Evolutionary conservation across 2,888 invertebrate species (phyloP).

Genomic region (Carabus problematicus): DNA sequence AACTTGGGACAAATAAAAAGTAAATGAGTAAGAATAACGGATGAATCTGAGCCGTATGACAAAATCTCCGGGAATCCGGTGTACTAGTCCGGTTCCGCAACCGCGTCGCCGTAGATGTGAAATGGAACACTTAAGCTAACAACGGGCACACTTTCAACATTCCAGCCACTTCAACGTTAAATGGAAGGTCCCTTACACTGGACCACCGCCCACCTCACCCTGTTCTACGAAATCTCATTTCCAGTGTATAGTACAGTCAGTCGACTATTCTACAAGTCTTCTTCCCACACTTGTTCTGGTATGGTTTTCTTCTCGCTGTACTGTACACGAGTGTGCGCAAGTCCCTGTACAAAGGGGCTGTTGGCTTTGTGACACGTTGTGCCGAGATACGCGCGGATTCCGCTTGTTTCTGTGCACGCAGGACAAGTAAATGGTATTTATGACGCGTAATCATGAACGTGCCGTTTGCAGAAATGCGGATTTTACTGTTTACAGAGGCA

Average conservation of each 20-base stretch:
- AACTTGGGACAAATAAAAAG: no score
- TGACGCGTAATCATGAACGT: conserved; percentile 28
- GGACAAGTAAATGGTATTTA: conserved; percentile 15
- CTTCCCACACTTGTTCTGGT: no score
- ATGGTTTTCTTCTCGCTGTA: no score
- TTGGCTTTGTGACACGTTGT: no score
- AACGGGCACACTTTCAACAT: conserved; percentile 21
- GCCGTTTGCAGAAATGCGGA: conserved; percentile 31
- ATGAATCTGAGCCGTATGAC: no score
- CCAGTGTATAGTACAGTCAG: no score
- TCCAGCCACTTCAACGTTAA: conserved; percentile 28
- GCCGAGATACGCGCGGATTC: no score
- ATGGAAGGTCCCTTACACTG: conserved; percentile 24
- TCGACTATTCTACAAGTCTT: no score
- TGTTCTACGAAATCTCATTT: neutral
- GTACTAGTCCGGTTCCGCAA: no score
- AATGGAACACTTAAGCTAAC: conserved; percentile 35
- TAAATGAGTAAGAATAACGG: no score
- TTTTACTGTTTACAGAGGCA: conserved; percentile 20
- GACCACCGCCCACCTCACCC: conserved; percentile 1
- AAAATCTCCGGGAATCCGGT: no score
- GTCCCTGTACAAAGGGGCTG: no score
- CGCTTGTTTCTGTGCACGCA: neutral
- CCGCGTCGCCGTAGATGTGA: neutral
- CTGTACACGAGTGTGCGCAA: neutral